Conservation (phyloP, 2,113 vertebrate species). For the Hemibagrus wyckioides region DNA sequence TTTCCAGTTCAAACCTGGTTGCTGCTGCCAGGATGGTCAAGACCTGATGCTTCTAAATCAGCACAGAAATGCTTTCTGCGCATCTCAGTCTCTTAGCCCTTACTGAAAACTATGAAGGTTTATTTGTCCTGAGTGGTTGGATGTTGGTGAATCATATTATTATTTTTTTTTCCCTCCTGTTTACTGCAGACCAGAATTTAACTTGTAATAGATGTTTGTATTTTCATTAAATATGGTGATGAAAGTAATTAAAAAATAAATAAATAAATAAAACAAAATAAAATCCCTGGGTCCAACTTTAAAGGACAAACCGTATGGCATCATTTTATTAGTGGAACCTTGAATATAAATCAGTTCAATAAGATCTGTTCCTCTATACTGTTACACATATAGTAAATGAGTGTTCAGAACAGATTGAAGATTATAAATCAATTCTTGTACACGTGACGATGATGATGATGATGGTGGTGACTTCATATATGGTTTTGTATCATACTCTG, state of each 20-base stretch:
- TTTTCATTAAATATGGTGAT: not conserved
- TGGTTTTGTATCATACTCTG: not conserved
- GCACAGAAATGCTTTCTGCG: not conserved
- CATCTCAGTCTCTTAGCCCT: not conserved
- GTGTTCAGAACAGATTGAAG: not conserved
- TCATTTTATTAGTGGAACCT: not conserved
- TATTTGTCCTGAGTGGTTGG: not conserved
- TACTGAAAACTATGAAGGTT: not conserved
- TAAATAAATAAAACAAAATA: not conserved
- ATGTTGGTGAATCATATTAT: not conserved
- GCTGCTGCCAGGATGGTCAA: not conserved
- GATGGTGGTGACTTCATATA: not conserved
- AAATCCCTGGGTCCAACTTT: not conserved
- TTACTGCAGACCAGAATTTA: not conserved
- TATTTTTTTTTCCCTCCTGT: not conserved
- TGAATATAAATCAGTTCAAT: no score
- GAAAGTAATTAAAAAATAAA: no score
- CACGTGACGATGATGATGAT: not conserved
- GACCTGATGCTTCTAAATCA: not conserved
- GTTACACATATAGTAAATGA: not conserved
- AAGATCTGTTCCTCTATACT: not conserved
- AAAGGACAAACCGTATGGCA: not conserved
- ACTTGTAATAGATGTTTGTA: not conserved
- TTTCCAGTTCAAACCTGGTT: not conserved
- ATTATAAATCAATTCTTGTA: not conserved